Percentiles rank a stretch among this genome's conserved stretches.
Evolutionary conservation across 1,140 invertebrate species (phyloP).

Genomic region (Gonatopus flavifemur): DNA sequence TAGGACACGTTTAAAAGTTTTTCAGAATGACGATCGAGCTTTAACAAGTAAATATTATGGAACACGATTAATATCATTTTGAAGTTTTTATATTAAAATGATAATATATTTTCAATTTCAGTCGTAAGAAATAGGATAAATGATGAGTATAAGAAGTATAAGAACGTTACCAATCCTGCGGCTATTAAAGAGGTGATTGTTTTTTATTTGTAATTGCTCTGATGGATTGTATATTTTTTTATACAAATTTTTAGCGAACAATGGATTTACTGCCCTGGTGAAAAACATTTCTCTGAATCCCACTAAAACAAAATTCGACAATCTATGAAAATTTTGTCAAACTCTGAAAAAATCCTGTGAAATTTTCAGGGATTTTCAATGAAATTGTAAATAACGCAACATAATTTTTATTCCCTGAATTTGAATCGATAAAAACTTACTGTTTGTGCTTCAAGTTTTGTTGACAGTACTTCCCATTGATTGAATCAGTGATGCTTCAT

Average conservation of each 20-base stretch:
- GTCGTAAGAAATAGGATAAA: slow-evolving; percentile 65
- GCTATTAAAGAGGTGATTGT: slow-evolving; percentile 61
- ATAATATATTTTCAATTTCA: slow-evolving; percentile 25
- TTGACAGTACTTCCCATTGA: too few relatives aligned
- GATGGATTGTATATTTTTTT: background rate
- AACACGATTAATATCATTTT: slow-evolving; percentile 4
- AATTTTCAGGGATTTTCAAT: too few relatives aligned
- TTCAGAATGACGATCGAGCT: slow-evolving; percentile 63
- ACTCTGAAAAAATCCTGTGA: too few relatives aligned
- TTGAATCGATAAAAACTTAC: too few relatives aligned
- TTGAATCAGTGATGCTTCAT: too few relatives aligned
- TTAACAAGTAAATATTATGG: slow-evolving; percentile 54
- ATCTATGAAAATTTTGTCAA: too few relatives aligned
- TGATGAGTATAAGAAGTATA: slow-evolving; percentile 67
- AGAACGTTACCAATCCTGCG: slow-evolving; percentile 56
- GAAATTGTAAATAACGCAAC: too few relatives aligned
- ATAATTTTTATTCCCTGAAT: too few relatives aligned
- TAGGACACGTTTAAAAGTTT: slow-evolving; percentile 63
- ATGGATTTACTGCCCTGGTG: slow-evolving; percentile 12
- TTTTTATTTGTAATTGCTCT: slow-evolving; percentile 9
- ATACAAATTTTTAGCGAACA: slow-evolving; percentile 1
- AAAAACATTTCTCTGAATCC: slow-evolving; percentile 6
- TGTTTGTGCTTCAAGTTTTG: too few relatives aligned
- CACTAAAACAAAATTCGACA: too few relatives aligned
- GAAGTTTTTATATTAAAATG: slow-evolving; percentile 1